Evolutionary conservation across 2,113 vertebrate genomes (phyloP), one percentile per base, ranked within the genome.

Genomic region (Cynoglossus semilaevis): DNA sequence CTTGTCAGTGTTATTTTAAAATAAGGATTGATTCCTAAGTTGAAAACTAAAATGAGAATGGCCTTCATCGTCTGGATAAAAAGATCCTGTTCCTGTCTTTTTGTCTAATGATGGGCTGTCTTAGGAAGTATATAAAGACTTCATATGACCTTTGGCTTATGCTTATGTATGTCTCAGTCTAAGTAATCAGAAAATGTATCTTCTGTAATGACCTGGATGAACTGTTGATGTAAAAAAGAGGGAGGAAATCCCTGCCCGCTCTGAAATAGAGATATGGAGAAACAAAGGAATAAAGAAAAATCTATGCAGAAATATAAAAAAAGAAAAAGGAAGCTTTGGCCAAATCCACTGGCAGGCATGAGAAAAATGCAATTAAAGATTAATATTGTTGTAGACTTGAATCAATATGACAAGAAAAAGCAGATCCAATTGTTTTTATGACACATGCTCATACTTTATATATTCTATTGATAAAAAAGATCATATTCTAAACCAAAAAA

Each of bases 271-370:
- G n/a, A n/a, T n/a, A n/a, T n/a, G n/a, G n/a, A n/a, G n/a, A 66
- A 78, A 63, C 43, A 58, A 63, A 56, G 40, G 64, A 64, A 65
- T 53, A 66, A 67, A 58, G 56, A 71, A 67, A 37, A 43, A 52
- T 70, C 53, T 69, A 43, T n/a, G 51, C 48, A 65, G 67, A 71
- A 72, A 65, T 59, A 62, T 68, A 42, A 70, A 77, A 70, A 69
- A 29, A 10, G 49, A 29, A 43, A 18, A 55, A 38, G 35, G 4
- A 35, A 65, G 49, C 8, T 5, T 17, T 7, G 68, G 85, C 85
- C 86, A 88, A 92, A 91, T 79, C 82, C 84, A 38, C 81, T 71
- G 74, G 74, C 58, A 84, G 65, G 63, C 60, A 38, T 59, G 41
- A 72, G 42, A 80, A 64, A 50, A 56, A 16, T 51, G 61, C 68